Base-by-base conservation (phyloP, 2,888 invertebrate species). In the Agrotis clavis region DNA sequence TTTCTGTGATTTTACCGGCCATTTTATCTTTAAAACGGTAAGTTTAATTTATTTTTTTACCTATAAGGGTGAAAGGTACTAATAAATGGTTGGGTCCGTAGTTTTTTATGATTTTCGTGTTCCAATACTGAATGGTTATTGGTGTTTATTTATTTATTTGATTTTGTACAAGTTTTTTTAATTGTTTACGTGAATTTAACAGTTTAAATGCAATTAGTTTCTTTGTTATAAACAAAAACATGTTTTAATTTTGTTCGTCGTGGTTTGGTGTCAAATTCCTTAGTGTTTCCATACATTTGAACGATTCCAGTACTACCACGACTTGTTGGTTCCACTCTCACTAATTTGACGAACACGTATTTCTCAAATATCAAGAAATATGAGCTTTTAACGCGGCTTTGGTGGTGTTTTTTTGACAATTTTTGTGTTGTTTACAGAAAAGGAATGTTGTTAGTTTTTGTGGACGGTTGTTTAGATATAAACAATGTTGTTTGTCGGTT, bases 11-110 rank as follows among this genome's bases (percentile, higher is more conserved):
- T 74, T 60, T 74, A 70, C 60, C 54, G 67, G 69, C 69, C 71
- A 57, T 85, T 83, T 85, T 74, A 69, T 51, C 69, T 54, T 53
- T 1, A 19, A 51, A 54, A 77, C 41, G 86, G 85, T 85, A 84
- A 54, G 84, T 75, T 35, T n/a, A 11, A 25, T 60, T 72, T 56
- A 51, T 14, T 5, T 47, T 16, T 3, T 51, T 14, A 0, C 1
- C 1, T 1, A 0, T n/a, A 47, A 50, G 25, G 45, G 61, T 76
- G 47, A 75, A 61, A n/a, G 51, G 13, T 1, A n/a, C 30, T 51
- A 2, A 4, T 64, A 60, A 14, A 35, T 53, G 1, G 63, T 4
- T 21, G 2, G 41, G 14, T 0, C n/a, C 18, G 45, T 57, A 41
- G 51, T 48, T 79, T 67, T 70, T 61, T 48, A 60, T 64, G 25